Evolutionary conservation across 2,888 invertebrate species (phyloP).

Genomic region (Melanostoma mellinum): DNA sequence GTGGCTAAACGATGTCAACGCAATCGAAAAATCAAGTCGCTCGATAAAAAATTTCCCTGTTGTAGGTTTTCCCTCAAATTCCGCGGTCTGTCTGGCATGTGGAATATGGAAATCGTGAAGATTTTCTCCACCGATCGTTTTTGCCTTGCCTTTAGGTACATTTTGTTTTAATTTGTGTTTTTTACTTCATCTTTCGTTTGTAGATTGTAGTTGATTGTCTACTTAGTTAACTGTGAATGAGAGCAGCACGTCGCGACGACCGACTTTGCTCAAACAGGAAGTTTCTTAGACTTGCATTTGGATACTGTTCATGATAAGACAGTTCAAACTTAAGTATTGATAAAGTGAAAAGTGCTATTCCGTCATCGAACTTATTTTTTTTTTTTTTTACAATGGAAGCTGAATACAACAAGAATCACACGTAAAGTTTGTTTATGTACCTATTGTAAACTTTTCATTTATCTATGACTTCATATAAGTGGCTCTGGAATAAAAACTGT

Average conservation of each 20-base stretch:
- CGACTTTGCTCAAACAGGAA: conserved; percentile 5
- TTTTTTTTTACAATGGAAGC: too few species aligned
- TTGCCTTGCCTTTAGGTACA: conserved; percentile 1
- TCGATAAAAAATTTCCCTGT: conserved; percentile 52
- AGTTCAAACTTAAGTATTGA: conserved; percentile 14
- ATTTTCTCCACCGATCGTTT: conserved; percentile 40
- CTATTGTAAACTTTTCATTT: too few species aligned
- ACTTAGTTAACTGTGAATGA: conserved; percentile 27
- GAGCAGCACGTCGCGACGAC: conserved; percentile 1
- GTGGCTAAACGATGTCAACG: conserved; percentile 58
- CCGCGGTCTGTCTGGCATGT: conserved; percentile 43
- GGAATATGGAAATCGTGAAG: conserved; percentile 42
- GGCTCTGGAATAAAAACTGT: too few species aligned
- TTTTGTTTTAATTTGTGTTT: neutral
- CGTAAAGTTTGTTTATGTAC: too few species aligned
- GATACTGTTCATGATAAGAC: conserved; percentile 39
- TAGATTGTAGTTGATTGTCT: conserved; percentile 11
- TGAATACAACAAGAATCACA: too few species aligned
- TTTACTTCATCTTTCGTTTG: conserved; percentile 1
- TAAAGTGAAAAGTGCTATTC: neutral
- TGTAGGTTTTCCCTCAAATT: conserved; percentile 46
- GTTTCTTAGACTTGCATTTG: conserved; percentile 23
- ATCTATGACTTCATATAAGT: too few species aligned
- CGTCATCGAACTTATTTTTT: too few species aligned
- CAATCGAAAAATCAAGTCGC: conserved; percentile 43